A percentile compares a stretch with the other conserved stretches of the same genome.
Evolutionary conservation across 2,113 vertebrate species (phyloP).

Genomic region (Leucopternis melanops): DNA sequence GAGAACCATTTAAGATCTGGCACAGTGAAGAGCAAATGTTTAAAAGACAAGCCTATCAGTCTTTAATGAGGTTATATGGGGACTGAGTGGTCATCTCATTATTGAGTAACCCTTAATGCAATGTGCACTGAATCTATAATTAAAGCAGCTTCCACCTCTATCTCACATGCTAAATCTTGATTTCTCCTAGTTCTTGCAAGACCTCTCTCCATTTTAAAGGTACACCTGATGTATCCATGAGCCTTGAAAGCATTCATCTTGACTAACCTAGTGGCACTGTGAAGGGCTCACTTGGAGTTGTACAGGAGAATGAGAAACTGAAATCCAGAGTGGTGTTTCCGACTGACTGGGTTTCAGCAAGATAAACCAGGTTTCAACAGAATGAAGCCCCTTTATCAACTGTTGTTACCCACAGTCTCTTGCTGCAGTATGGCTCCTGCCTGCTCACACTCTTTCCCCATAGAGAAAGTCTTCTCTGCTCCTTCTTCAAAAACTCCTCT

Average conservation of each 20-base stretch:
- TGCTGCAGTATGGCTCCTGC: background rate
- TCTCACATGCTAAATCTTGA: background rate
- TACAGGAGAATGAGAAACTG: background rate
- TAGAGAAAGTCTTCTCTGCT: background rate
- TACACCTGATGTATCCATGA: background rate
- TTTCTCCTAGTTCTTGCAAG: conserved; percentile 31
- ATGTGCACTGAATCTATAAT: conserved; percentile 14
- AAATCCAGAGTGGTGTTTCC: background rate
- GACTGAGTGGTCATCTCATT: conserved; percentile 36
- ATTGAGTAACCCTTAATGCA: conserved; percentile 37
- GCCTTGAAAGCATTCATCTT: background rate
- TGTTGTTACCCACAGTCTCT: background rate
- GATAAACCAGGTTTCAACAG: background rate
- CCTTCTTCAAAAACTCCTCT: background rate
- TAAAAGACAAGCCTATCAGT: conserved; percentile 25
- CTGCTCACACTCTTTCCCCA: background rate
- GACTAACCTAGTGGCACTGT: background rate
- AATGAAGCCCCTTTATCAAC: background rate
- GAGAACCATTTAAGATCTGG: conserved; percentile 38
- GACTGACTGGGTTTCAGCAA: background rate
- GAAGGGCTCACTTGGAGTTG: background rate
- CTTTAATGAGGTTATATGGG: conserved; percentile 35
- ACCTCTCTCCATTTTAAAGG: background rate
- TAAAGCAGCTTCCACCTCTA: conserved; percentile 36
- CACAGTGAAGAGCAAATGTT: conserved; percentile 6